phyloP scores from a whole-genome alignment of 2,797 vertebrate species.

The Enteromius viviparus region DNA sequence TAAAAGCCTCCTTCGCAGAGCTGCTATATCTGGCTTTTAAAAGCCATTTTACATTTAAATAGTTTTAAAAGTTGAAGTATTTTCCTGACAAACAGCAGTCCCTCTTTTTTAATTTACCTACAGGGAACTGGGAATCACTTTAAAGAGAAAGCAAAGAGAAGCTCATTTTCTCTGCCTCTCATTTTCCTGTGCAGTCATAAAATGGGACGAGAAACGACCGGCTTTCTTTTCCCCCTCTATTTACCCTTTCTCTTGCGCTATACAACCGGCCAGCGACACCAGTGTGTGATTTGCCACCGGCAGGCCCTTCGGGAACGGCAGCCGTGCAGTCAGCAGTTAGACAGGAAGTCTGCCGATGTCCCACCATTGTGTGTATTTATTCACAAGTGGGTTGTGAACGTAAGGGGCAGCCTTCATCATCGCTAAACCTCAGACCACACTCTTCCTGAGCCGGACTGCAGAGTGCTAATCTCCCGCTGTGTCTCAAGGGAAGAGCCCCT shows the following conservation, averaged over 20 bases:
- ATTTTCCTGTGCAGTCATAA: slow-evolving; percentile 52
- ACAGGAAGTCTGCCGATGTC: slow-evolving; percentile 41
- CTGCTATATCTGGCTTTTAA: slow-evolving; percentile 31
- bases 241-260: neutral
- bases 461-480: slow-evolving; percentile 43
- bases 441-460: slow-evolving; percentile 43
- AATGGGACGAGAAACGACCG: slow-evolving; percentile 17
- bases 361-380: slow-evolving; percentile 30
- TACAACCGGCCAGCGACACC: neutral
- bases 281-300: slow-evolving; percentile 45
- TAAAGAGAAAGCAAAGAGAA: slow-evolving; percentile 40
- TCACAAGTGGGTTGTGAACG: slow-evolving; percentile 16
- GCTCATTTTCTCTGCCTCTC: slow-evolving; percentile 42
- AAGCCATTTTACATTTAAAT: slow-evolving; percentile 41
- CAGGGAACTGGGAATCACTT: slow-evolving; percentile 45
- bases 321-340: slow-evolving; percentile 55
- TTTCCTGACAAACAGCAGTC: slow-evolving; percentile 53
- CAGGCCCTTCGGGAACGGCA: slow-evolving; percentile 31
- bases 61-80: slow-evolving; percentile 31
- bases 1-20: neutral
- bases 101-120: slow-evolving; percentile 51
- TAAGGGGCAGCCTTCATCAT: slow-evolving; percentile 1
- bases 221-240: neutral
- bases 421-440: slow-evolving; percentile 8
- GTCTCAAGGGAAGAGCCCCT: slow-evolving; percentile 51